Evolutionary conservation across 2,113 vertebrate genomes (phyloP), one percentile per base, ranked within the genome.

Genomic region (Gavialis gangeticus): DNA sequence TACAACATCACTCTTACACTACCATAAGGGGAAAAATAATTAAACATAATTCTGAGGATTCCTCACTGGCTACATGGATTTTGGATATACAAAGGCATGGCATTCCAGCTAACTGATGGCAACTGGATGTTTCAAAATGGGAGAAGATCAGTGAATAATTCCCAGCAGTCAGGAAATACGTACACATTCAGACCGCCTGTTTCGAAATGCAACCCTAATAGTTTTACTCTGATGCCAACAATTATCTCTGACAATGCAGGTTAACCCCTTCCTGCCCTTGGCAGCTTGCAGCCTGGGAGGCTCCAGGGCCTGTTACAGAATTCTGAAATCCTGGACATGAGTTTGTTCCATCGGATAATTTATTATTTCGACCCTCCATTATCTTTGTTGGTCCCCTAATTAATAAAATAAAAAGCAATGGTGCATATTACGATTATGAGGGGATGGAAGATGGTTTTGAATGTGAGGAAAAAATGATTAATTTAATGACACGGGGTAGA

Each of bases 351-450:
- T 7, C 2, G 24, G 78, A 62, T 84, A 88, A 96, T 96, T 94
- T 95, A 78, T 95, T 92, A 77, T 92, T 34, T 58, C 22, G 60
- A 92, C 90, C 94, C 91, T 96, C 85, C 82, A 88, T 92, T 92
- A 93, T 88, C 91, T 90, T 85, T 81, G 86, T 92, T 75, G 78
- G 84, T 87, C 86, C 79, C 88, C 78, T 80, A 91, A 94, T 96
- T 95, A 91, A 96, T 83, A 93, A 55, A 85, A 93, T 89, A 91
- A 95, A 94, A 94, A 60, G 63, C 88, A 91, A 37, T 79, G 85
- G 92, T 66, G 90, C 89, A 64, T 87, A 94, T 89, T 85, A 80
- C 22, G 82, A 90, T 76, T 85, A 91, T 57, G 93, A 76, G 89
- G 75, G 79, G 75, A 30, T 58, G 73, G 75, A 91, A 94, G 85